These are phyloP conservation scores for Brachyistius frenatus DNA, from an alignment of 2,113 vertebrate species.

Conservation along the genomic window DNA sequence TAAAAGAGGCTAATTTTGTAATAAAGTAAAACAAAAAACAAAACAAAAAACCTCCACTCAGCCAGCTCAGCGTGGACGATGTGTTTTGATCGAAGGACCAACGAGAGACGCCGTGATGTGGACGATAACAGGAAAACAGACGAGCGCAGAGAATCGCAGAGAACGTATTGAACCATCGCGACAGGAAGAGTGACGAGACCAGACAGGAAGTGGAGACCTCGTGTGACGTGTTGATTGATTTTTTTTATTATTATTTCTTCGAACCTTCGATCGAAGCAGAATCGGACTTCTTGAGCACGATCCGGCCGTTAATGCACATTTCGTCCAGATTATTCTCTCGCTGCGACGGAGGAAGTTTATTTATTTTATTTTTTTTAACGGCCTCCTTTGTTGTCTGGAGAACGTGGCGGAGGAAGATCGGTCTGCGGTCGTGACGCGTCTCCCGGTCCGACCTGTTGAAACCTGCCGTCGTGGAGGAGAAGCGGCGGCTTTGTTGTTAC, in stretches of 20 bases:
- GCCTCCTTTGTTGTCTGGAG: background rate
- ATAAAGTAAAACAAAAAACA: too few relatives aligned
- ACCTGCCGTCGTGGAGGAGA: slow-evolving; percentile 20
- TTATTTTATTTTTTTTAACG: background rate
- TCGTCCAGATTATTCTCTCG: background rate
- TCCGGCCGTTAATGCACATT: background rate
- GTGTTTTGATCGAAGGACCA: too few relatives aligned
- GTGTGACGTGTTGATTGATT: background rate
- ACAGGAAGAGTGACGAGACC: background rate
- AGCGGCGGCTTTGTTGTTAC: slow-evolving; percentile 1
- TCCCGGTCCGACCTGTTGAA: slow-evolving; percentile 48
- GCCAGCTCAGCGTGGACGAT: too few relatives aligned
- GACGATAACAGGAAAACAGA: too few relatives aligned
- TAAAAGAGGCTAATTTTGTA: too few relatives aligned
- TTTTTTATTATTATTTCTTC: background rate
- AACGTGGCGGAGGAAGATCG: background rate
- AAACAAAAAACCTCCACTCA: too few relatives aligned
- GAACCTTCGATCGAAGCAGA: background rate
- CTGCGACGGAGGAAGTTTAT: background rate
- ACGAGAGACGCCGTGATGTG: too few relatives aligned
- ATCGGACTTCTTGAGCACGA: background rate
- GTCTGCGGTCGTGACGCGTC: background rate
- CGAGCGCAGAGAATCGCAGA: too few relatives aligned
- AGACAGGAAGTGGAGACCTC: slow-evolving; percentile 4
- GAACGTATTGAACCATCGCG: background rate